These are phyloP conservation scores for Hyposoter didymator DNA, from an alignment of 2,888 invertebrate genomes.

Conservation along the genomic window DNA sequence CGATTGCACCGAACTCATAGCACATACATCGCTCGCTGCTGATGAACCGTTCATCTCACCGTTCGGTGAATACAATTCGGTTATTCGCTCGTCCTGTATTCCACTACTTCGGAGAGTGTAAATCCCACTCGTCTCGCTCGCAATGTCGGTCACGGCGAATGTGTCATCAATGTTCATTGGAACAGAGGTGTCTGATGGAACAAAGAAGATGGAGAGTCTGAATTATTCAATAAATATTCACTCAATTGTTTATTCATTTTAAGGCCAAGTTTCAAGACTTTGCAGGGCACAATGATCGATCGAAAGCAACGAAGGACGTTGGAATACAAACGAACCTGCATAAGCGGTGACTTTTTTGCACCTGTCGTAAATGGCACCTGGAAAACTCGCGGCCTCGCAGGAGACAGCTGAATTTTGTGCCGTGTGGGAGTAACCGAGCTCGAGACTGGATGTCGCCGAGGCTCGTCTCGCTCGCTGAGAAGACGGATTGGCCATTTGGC, in stretches of 20 bases:
- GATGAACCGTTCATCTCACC: slow-evolving; percentile 79
- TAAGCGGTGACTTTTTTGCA: slow-evolving; percentile 80
- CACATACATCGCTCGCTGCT: slow-evolving; percentile 80
- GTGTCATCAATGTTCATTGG: slow-evolving; percentile 64
- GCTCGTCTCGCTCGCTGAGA: slow-evolving; percentile 85
- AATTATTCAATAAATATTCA: background rate
- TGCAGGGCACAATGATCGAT: background rate
- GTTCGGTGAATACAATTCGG: slow-evolving; percentile 78
- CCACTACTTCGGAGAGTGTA: slow-evolving; percentile 89
- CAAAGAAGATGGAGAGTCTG: background rate
- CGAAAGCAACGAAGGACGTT: background rate
- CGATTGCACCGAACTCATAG: slow-evolving; percentile 81
- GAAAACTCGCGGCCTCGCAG: slow-evolving; percentile 88
- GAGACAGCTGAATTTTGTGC: slow-evolving; percentile 92
- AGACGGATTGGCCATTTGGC: slow-evolving; percentile 83
- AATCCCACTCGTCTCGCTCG: slow-evolving; percentile 94
- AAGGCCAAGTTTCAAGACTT: background rate
- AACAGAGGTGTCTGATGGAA: slow-evolving; percentile 54
- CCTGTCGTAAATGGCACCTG: slow-evolving; percentile 82
- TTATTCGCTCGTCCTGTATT: slow-evolving; percentile 81
- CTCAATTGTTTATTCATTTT: background rate
- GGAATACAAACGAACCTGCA: slow-evolving; percentile 71
- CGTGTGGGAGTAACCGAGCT: slow-evolving; percentile 94
- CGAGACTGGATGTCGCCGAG: slow-evolving; percentile 92
- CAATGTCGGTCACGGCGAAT: slow-evolving; percentile 82